Conservation (phyloP, 2,797 vertebrate species). For the Alosa sapidissima region DNA sequence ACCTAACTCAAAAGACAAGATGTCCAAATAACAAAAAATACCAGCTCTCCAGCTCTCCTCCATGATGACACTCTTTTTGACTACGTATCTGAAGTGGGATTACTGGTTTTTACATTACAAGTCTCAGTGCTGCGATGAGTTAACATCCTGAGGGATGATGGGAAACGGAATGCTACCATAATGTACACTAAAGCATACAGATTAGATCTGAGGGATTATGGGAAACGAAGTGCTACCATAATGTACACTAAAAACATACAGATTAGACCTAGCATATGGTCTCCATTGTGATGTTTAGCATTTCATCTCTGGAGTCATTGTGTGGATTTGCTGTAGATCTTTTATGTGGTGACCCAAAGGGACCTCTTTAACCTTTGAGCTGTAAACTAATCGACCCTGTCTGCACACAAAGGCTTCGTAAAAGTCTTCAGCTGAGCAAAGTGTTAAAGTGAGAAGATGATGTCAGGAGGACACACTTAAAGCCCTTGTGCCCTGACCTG, state of each 20-base stretch:
- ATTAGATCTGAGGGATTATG: no score
- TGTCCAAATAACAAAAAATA: neutral
- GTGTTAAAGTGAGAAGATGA: conserved; percentile 7
- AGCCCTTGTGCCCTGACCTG: neutral
- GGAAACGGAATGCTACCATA: neutral
- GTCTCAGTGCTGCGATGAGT: neutral
- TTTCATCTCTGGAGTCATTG: neutral
- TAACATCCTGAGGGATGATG: neutral
- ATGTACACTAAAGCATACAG: no score
- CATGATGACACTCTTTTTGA: neutral
- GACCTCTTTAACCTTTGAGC: conserved; percentile 9
- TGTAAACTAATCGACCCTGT: conserved; percentile 16
- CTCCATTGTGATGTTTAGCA: neutral
- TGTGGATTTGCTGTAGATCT: neutral
- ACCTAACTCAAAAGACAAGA: neutral
- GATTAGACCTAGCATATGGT: neutral
- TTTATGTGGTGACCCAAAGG: neutral
- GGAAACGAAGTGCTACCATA: no score
- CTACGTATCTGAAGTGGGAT: neutral
- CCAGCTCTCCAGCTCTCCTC: neutral
- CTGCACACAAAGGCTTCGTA: neutral
- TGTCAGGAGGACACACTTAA: neutral
- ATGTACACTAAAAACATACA: neutral
- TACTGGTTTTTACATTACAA: neutral
- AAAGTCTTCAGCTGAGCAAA: neutral